Percentiles rank a stretch among this genome's conserved stretches.
Evolutionary conservation across 1,140 invertebrate genomes (phyloP).

Genomic region (Watersipora subatra): DNA sequence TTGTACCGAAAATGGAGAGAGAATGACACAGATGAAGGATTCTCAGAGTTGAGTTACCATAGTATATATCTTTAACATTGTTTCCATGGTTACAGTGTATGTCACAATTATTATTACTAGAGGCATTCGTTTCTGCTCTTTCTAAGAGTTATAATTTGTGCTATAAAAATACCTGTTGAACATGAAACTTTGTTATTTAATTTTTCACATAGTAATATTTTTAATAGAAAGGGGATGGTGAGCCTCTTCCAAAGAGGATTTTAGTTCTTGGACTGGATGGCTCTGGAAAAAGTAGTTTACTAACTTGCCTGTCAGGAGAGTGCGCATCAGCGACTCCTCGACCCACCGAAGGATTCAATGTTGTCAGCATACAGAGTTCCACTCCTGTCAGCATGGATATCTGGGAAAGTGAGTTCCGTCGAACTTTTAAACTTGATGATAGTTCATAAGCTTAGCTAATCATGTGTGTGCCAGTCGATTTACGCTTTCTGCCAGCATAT

Average conservation of each 20-base stretch:
- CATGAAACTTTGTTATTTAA: no score
- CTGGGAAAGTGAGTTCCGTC: slow-evolving; percentile 11
- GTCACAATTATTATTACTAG: no score
- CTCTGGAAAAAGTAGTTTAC: slow-evolving; percentile 6
- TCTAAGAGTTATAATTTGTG: no score
- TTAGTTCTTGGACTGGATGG: slow-evolving; percentile 8
- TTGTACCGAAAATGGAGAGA: no score
- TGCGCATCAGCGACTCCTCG: neutral
- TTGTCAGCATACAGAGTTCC: slow-evolving; percentile 5
- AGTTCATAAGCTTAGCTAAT: neutral
- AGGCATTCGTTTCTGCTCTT: no score
- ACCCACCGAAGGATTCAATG: slow-evolving; percentile 9
- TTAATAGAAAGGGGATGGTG: neutral
- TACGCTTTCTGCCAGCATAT: neutral
- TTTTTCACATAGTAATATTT: neutral
- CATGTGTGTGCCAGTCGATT: neutral
- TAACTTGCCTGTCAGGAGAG: neutral
- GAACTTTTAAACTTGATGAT: no score
- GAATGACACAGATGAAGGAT: no score
- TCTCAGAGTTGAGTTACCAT: no score
- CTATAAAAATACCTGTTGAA: no score
- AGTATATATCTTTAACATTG: no score
- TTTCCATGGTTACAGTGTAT: no score
- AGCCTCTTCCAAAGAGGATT: slow-evolving; percentile 1
- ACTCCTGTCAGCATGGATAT: neutral